These are phyloP conservation scores for Heterotilapia buettikoferi DNA, from an alignment of 2,113 vertebrate species.

Conservation along the genomic window DNA sequence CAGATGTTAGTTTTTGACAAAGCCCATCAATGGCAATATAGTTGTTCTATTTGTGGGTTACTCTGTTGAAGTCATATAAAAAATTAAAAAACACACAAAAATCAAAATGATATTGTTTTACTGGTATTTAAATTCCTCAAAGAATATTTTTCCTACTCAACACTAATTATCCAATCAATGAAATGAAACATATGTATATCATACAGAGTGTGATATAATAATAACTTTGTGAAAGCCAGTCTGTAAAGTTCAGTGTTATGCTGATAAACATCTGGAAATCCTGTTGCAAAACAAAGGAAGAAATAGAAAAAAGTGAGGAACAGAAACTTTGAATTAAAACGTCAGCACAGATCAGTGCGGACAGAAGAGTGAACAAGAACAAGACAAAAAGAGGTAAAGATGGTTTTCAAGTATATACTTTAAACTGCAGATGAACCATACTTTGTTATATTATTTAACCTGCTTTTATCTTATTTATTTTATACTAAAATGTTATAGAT, in stretches of 20 bases:
- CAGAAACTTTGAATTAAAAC: neutral
- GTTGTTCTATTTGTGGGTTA: neutral
- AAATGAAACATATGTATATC: neutral
- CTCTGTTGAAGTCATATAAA: neutral
- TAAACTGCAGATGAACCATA: neutral
- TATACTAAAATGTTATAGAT: neutral
- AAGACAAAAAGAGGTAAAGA: neutral
- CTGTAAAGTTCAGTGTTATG: neutral
- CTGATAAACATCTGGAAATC: neutral
- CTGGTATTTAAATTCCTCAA: neutral
- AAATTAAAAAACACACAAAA: rapidly evolving
- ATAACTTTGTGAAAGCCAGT: neutral
- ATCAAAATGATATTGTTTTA: neutral
- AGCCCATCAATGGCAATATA: neutral
- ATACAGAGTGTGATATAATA: neutral
- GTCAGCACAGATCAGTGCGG: neutral
- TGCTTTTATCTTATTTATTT: neutral
- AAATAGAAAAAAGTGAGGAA: neutral
- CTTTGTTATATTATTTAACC: neutral
- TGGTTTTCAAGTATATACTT: neutral
- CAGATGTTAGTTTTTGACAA: neutral
- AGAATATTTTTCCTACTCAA: neutral
- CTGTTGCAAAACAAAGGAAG: neutral
- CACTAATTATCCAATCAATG: neutral
- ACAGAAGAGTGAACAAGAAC: neutral